Conservation (phyloP, 2,113 vertebrate genomes). For the Platycercus adscitus region DNA sequence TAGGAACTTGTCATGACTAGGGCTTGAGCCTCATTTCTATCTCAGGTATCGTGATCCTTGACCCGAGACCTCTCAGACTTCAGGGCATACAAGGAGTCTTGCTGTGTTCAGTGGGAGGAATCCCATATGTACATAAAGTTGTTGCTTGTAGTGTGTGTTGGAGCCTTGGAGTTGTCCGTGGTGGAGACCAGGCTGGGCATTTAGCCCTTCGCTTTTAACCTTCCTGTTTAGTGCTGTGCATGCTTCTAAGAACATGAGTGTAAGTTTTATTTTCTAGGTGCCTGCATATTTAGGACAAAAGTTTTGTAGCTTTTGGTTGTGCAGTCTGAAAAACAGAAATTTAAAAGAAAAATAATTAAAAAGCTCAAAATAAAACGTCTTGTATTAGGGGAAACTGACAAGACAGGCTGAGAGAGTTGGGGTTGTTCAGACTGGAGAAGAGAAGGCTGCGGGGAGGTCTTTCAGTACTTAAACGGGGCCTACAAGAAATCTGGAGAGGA, state of each 20-base stretch:
- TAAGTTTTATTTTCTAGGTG: not conserved
- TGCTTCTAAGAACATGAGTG: accelerated
- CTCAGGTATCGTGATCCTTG: not conserved
- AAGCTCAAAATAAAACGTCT: not conserved
- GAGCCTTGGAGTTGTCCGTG: not conserved
- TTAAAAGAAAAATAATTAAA: not conserved
- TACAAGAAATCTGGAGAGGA: not conserved
- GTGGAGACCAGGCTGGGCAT: no score
- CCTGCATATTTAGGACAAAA: not conserved
- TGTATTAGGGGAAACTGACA: not conserved
- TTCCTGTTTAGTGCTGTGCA: accelerated
- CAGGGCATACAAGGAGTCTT: accelerated
- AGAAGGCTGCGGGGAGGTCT: not conserved
- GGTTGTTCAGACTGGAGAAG: not conserved
- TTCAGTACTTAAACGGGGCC: not conserved
- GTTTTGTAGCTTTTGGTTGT: not conserved
- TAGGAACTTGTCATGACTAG: not conserved
- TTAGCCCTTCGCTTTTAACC: not conserved
- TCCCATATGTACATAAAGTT: not conserved
- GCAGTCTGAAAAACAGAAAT: not conserved
- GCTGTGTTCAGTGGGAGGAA: accelerated
- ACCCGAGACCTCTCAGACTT: not conserved
- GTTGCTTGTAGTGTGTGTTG: accelerated
- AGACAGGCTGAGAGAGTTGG: not conserved
- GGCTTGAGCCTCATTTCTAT: not conserved